Base-by-base conservation (phyloP, 37 sponge, comb jelly and placozoan species). In the Spongilla lacustris region DNA sequence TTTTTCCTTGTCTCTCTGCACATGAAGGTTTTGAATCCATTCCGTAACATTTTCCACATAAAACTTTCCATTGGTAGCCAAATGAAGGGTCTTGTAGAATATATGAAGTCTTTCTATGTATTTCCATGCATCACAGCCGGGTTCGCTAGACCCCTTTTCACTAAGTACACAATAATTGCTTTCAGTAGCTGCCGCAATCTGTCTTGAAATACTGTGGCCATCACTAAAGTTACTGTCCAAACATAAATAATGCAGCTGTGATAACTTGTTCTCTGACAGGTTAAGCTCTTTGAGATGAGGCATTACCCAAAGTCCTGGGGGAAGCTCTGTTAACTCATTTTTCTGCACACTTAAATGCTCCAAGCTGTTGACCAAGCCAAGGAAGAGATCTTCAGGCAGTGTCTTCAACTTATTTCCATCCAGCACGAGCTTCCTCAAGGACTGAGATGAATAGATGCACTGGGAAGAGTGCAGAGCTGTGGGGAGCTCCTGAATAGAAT, bases 161-260 rank as follows among this genome's bases (percentile, higher is more conserved):
- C 11, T 58, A 17, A 58, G 58, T 10, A 58, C 58, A 19, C 58
- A 1, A 17, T 58, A 1, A 22, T 81, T 79, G 4, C 9, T 36
- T 4, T 92, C 93, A 23, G 92, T 74, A 21, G 19, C 32, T 33
- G 73, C 72, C 3, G 92, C 70, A 24, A 71, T 25, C 37, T 92
- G 92, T 85, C 81, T 6, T 10, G 73, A 19, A 69, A 90, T 85
- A 58, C 58, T 67, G 28, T 87, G 73, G 2, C 73, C 50, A 31
- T 41, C 41, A 41, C 77, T 76, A 33, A 95, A 84, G 29, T 84
- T 84, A 4, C 89, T 93, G 3, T 95, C 87, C 0, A 46, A 86
- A 95, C 98, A 97, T 31, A 95, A 49, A 58, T 88, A 66, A 22
- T 93, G 93, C 66, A 96, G 84, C 37, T 37, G 35, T 25, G n/a